A percentile compares a stretch with the other conserved stretches of the same genome.
Conservation (phyloP, 2,797 vertebrate genomes). For the Pseudotriccus pelzelni region DNA sequence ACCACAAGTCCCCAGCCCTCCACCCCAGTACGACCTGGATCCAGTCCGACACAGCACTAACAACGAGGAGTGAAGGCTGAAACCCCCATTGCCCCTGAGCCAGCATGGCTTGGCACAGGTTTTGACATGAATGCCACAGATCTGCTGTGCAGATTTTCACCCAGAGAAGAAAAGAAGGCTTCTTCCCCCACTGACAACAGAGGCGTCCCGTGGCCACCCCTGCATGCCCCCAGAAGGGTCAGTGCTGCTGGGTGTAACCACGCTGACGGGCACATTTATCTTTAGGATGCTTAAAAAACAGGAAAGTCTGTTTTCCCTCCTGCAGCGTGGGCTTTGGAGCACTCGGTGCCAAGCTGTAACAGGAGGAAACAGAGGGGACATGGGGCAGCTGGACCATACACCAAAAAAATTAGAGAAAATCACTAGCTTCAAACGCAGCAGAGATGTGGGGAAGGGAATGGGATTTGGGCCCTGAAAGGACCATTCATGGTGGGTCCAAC, state of each 20-base stretch:
- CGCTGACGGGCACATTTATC: background rate
- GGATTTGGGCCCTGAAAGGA: background rate
- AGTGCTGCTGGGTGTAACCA: background rate
- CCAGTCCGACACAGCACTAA: background rate
- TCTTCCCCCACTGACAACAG: background rate
- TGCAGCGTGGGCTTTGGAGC: background rate
- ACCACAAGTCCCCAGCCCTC: background rate
- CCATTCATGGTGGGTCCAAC: background rate
- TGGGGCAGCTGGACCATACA: background rate
- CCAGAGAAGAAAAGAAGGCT: background rate
- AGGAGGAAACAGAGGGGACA: background rate
- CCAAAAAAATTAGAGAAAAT: background rate
- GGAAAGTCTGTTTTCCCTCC: background rate
- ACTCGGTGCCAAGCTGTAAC: background rate
- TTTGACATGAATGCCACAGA: background rate
- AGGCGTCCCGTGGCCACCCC: background rate
- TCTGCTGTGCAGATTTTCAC: background rate
- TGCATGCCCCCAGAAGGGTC: background rate
- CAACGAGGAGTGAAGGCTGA: background rate
- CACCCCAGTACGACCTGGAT: background rate
- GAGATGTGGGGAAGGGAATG: background rate
- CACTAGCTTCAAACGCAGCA: background rate
- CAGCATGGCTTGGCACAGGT: background rate
- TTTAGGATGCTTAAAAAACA: background rate
- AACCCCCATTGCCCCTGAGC: background rate